Evolutionary conservation across 2,888 invertebrate species (phyloP).

Genomic region (Eilema griseolum): DNA sequence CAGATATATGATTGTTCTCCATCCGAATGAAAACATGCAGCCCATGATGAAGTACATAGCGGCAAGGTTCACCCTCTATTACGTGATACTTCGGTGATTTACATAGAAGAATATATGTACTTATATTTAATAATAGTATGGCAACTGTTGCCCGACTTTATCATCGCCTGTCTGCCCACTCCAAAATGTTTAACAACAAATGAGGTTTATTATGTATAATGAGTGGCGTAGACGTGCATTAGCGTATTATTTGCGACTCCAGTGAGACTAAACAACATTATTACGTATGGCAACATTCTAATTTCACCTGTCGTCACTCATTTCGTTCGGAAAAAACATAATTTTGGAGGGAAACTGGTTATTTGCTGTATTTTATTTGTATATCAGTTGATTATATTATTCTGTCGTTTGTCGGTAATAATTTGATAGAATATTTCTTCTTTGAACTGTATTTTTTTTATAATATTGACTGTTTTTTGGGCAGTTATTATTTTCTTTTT

Average conservation of each 20-base stretch:
- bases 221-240: constrained; percentile 56
- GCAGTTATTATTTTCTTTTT: too few species aligned
- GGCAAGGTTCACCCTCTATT: too few species aligned
- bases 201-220: constrained; percentile 61
- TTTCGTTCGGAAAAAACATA: constrained; percentile 35
- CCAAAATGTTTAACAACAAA: constrained; percentile 55
- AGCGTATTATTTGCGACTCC: constrained; percentile 57
- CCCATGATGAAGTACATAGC: too few species aligned
- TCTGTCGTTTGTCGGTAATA: background rate
- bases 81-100: too few species aligned
- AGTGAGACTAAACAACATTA: constrained; percentile 43
- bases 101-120: too few species aligned
- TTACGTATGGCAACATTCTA: constrained; percentile 33
- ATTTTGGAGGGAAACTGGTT: background rate
- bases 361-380: constrained; percentile 8
- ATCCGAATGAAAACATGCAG: too few species aligned
- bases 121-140: background rate
- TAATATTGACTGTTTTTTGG: background rate
- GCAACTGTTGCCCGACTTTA: constrained; percentile 23
- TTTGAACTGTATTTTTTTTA: background rate
- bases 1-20: too few species aligned
- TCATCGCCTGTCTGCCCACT: constrained; percentile 41
- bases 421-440: background rate
- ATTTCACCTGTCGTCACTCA: constrained; percentile 38
- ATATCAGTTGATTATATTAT: background rate